Conservation (phyloP, 2,888 invertebrate species). For the Anagyrus pseudococci region DNA sequence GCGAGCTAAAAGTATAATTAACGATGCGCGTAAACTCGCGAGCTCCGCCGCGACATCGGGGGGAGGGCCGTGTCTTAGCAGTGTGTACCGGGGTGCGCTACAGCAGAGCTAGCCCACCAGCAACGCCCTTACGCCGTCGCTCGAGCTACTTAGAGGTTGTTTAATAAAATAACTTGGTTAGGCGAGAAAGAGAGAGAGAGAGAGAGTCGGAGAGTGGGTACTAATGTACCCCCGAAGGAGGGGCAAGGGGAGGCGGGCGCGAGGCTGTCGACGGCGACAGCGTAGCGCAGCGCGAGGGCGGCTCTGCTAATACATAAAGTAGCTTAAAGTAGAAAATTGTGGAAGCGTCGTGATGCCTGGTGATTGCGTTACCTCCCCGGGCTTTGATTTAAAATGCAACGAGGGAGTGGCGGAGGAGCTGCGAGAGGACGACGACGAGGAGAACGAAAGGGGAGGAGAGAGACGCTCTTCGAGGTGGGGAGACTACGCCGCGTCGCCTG, state of each 20-base stretch:
- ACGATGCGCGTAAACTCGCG: slow-evolving; percentile 36
- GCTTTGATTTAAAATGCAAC: slow-evolving; percentile 63
- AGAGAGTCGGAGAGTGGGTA: slow-evolving; percentile 27
- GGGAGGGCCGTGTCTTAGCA: too few relatives aligned
- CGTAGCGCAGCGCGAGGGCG: slow-evolving; percentile 32
- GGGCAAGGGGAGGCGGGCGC: slow-evolving; percentile 21
- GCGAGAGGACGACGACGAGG: slow-evolving; percentile 35
- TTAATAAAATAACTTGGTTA: slow-evolving; percentile 60
- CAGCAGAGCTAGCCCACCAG: too few relatives aligned
- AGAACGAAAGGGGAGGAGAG: not conserved
- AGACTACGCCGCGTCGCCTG: too few relatives aligned
- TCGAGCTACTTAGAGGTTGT: slow-evolving; percentile 49
- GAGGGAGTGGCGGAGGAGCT: slow-evolving; percentile 51
- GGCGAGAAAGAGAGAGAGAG: slow-evolving; percentile 33
- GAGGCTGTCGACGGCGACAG: slow-evolving; percentile 18
- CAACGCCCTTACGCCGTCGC: not conserved
- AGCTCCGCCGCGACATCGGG: too few relatives aligned
- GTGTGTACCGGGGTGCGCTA: too few relatives aligned
- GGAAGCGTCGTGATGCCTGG: slow-evolving; percentile 63
- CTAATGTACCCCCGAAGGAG: slow-evolving; percentile 33
- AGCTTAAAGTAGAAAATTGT: slow-evolving; percentile 64
- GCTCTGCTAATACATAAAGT: slow-evolving; percentile 60
- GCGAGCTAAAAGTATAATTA: slow-evolving; percentile 31
- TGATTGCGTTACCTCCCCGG: slow-evolving; percentile 62
- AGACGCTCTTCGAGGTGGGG: too few relatives aligned